phyloP scores from a whole-genome alignment of 2,797 vertebrate genomes.

The Parotocinclus haroldoi region DNA sequence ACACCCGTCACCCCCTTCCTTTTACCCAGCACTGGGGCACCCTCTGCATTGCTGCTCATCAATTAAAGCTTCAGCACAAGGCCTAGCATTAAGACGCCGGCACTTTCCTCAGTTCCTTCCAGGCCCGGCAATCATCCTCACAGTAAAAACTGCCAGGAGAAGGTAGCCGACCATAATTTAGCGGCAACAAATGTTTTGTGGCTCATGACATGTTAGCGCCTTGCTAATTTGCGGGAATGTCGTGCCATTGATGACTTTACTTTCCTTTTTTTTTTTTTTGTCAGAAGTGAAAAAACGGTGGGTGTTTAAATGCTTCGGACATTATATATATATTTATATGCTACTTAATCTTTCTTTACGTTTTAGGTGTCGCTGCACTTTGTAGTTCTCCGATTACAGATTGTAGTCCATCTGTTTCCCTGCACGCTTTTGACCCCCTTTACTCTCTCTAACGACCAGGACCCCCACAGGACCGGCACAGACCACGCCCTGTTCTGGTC shows the following conservation, averaged over 20 bases:
- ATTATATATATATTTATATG: no score
- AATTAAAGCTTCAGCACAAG: constrained; percentile 55
- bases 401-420: no score
- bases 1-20: constrained; percentile 56
- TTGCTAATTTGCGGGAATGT: constrained; percentile 46
- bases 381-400: no score
- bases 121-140: constrained; percentile 42
- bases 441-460: no score
- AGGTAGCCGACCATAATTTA: constrained; percentile 46
- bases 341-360: no score
- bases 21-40: constrained; percentile 71
- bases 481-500: no score
- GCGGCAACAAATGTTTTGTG: constrained; percentile 39
- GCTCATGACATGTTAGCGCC: constrained; percentile 36
- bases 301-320: no score
- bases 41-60: constrained; percentile 61
- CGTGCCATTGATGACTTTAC: constrained; percentile 41
- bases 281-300: not conserved
- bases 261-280: constrained; percentile 44
- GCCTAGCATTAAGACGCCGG: constrained; percentile 55
- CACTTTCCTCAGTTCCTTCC: constrained; percentile 47
- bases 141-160: constrained; percentile 45
- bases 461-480: no score
- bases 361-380: no score
- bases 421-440: no score